Evolutionary conservation across 2,888 invertebrate species (phyloP).

Genomic region (Eilema sororculum): DNA sequence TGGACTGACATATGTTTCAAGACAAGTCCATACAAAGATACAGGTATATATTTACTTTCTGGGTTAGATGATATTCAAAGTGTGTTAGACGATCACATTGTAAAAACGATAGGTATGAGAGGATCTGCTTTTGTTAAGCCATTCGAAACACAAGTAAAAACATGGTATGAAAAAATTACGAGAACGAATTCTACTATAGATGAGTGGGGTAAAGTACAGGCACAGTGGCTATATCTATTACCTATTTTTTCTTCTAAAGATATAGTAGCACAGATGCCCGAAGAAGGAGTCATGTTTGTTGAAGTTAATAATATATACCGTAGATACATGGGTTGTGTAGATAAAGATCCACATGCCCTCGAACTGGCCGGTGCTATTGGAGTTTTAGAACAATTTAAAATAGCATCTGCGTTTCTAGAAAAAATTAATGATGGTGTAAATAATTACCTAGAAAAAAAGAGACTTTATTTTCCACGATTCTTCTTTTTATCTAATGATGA

Average conservation of each 20-base stretch:
- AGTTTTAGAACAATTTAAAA: constrained; percentile 90
- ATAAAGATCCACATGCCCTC: constrained; percentile 89
- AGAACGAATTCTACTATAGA: constrained; percentile 91
- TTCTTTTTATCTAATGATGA: constrained; percentile 97
- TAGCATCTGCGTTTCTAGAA: constrained; percentile 90
- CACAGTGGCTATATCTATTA: constrained; percentile 93
- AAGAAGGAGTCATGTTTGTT: constrained; percentile 92
- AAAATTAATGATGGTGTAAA: constrained; percentile 94
- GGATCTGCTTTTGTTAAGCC: constrained; percentile 95
- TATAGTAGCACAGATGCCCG: constrained; percentile 94
- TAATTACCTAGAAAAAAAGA: constrained; percentile 93
- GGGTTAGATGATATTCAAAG: constrained; percentile 93
- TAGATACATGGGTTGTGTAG: constrained; percentile 88
- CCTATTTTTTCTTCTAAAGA: constrained; percentile 96
- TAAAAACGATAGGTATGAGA: constrained; percentile 94
- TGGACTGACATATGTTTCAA: constrained; percentile 92
- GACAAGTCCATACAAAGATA: constrained; percentile 90
- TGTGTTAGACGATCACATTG: constrained; percentile 93
- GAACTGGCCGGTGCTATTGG: constrained; percentile 89
- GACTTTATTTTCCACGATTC: constrained; percentile 94
- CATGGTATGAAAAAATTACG: constrained; percentile 92
- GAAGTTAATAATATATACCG: constrained; percentile 91
- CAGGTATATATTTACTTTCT: constrained; percentile 90
- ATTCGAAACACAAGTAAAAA: constrained; percentile 89
- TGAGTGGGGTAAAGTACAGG: constrained; percentile 94